Base-by-base conservation (phyloP, 2,888 invertebrate species). In the Brachyptera risi region DNA sequence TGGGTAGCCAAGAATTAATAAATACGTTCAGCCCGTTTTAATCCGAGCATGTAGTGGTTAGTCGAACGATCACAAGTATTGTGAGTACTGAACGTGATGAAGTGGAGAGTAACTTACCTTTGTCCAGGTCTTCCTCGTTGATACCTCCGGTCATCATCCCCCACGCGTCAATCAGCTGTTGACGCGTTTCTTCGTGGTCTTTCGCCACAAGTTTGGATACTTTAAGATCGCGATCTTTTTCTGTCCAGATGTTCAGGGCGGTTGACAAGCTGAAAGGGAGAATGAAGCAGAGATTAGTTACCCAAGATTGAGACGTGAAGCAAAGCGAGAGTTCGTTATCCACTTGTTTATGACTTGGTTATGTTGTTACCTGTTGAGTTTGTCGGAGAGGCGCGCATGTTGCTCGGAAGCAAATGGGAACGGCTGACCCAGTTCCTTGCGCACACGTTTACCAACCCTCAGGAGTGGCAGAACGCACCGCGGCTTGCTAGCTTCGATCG, bases 341-440 rank as follows among this genome's bases (percentile, higher is more conserved):
- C n/a, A n/a, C n/a, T n/a, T n/a, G n/a, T n/a, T n/a, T n/a, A n/a
- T n/a, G n/a, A n/a, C n/a, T n/a, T n/a, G n/a, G n/a, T n/a, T n/a
- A n/a, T n/a, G n/a, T 5, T 5, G 35, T 58, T 44, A 44, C 58
- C 42, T 49, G 37, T 21, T 7, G 1, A 58, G 47, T 2, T n/a
- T n/a, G 13, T 23, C 27, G 5, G 31, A 13, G 5, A 58, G 24
- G 15, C 3, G 17, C 1, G 59, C 59, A 4, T 50, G 37, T 2
- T 17, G 27, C 40, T 50, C 23, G 3, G 37, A 15, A 17, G 31
- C 1, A 11, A 37, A 51, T 13, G 54, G 54, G 37, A 54, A 35
- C 2, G 54, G 54, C 21, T 54, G 54, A 9, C 54, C 54, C 21
- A 37, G 35, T 1, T 35, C 54, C 37, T 35, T 37, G 37, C 54